Percentiles rank a stretch among this genome's conserved stretches.
These are phyloP conservation scores for Dolomedes plantarius DNA, from an alignment of 2,888 invertebrate species.

Conservation along the genomic window DNA sequence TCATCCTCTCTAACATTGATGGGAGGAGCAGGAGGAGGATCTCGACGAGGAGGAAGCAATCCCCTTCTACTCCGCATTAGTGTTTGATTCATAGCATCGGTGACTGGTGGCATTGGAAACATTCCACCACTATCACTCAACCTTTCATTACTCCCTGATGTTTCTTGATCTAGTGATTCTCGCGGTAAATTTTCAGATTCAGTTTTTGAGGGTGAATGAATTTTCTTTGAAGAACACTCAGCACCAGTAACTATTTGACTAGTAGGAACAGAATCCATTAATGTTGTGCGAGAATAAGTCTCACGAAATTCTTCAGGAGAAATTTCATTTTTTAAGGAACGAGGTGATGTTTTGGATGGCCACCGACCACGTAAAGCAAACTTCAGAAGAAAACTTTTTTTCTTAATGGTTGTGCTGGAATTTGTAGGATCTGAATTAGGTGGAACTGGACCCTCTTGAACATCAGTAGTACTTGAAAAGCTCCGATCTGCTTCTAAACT, in stretches of 20 bases:
- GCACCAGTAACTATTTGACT: conserved; percentile 46
- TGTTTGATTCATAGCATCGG: conserved; percentile 31
- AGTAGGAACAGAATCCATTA: conserved; percentile 40
- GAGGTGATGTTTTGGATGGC: conserved; percentile 74
- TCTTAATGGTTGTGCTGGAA: conserved; percentile 69
- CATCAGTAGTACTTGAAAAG: conserved; percentile 53
- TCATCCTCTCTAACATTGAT: conserved; percentile 37
- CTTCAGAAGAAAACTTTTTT: conserved; percentile 75
- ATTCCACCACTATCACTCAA: not conserved
- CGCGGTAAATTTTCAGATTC: conserved; percentile 35
- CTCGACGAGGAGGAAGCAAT: conserved; percentile 54
- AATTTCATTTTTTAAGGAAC: conserved; percentile 73
- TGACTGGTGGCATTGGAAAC: conserved; percentile 29
- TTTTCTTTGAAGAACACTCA: conserved; percentile 27
- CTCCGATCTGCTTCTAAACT: conserved; percentile 62
- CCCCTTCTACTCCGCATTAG: conserved; percentile 22
- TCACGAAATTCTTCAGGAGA: conserved; percentile 74
- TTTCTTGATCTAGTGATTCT: conserved; percentile 25
- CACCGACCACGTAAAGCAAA: conserved; percentile 74
- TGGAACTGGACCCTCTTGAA: conserved; percentile 15
- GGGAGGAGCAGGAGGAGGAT: conserved; percentile 61
- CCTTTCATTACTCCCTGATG: conserved; percentile 26
- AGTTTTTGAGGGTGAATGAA: conserved; percentile 25
- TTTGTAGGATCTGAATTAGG: conserved; percentile 30
- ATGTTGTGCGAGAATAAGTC: conserved; percentile 72